phyloP scores from a whole-genome alignment of 92 coral and sea anemone species.

The Pocillopora grandis region DNA sequence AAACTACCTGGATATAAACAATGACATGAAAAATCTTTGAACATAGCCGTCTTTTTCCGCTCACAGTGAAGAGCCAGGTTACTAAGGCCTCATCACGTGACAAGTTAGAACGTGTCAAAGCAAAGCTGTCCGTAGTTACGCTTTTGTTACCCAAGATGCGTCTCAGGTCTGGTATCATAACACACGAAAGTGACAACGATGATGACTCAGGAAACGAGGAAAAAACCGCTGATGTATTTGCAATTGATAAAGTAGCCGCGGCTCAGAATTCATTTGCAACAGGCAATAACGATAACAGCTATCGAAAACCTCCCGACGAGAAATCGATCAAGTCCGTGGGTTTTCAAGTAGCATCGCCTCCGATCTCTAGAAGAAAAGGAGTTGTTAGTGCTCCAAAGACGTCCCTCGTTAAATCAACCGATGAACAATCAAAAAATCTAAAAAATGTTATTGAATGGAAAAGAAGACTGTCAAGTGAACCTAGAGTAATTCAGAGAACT shows the following conservation, averaged over 20 bases:
- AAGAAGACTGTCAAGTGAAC: constrained; percentile 32
- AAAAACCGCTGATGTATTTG: constrained; percentile 46
- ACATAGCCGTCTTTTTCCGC: neutral
- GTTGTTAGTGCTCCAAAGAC: constrained; percentile 27
- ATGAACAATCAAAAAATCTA: constrained; percentile 13
- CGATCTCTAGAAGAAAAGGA: constrained; percentile 15
- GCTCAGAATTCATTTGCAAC: constrained; percentile 50
- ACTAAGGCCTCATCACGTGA: constrained; percentile 75
- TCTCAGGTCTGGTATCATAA: constrained; percentile 34
- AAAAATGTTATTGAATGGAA: constrained; percentile 4
- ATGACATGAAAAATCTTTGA: neutral
- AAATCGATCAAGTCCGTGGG: constrained; percentile 10
- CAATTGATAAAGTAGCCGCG: constrained; percentile 67
- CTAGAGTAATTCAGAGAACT: neutral
- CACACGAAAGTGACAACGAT: constrained; percentile 35
- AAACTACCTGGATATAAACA: no score
- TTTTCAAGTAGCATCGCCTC: constrained; percentile 19
- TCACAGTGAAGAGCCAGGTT: constrained; percentile 71
- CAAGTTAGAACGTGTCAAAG: constrained; percentile 69
- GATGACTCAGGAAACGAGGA: constrained; percentile 34
- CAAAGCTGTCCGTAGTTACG: constrained; percentile 74
- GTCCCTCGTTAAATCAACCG: neutral
- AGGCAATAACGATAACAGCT: neutral
- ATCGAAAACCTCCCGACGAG: constrained; percentile 19
- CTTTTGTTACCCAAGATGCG: constrained; percentile 72